Evolutionary conservation across 2,797 vertebrate genomes (phyloP), one percentile per base, ranked within the genome.

Genomic region (Schizopygopsis malacanthus): DNA sequence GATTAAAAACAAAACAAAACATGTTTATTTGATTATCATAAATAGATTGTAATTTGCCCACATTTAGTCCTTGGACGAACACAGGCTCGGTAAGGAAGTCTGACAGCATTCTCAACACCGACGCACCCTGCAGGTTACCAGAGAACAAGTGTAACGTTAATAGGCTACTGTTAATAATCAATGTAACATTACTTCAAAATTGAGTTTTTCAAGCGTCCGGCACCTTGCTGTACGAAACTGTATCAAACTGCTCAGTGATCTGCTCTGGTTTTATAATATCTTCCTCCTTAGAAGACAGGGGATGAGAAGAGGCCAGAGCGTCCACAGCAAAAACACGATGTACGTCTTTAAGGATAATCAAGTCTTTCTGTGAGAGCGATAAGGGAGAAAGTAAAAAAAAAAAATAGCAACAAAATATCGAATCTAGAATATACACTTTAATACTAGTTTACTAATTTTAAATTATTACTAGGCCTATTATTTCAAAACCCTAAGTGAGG

Each of bases 151-250:
- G 6, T 16, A 3, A n/a, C 28, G 28, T 33, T 33, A 33, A 33
- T 33, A 33, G 2, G 33, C 2, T n/a, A n/a, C 4, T 11, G 11
- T 16, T 37, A 41, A 54, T 28, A 1, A 52, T 50, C 1, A 65
- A 5, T 50, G 0, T 0, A 25, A 2, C 6, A 4, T 7, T 25
- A 63, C 59, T 25, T 65, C 5, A 16, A 41, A 41, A 1, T 33
- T 33, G 13, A 18, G 4, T 12, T 10, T 52, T 5, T 84, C 3
- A 39, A 15, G 11, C 12, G 6, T 91, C 67, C 90, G 89, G 89
- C 80, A 96, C 96, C 96, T 97, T 97, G 91, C 94, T 97, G 87
- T 98, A 98, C 67, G 96, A 90, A 4, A 99, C 97, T 90, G 83
- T 73, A 67, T 99, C 97, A 0, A 99, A 99, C 87, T 97, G 91